Conservation (phyloP, 2,113 vertebrate genomes). For the Clarias batrachus region DNA sequence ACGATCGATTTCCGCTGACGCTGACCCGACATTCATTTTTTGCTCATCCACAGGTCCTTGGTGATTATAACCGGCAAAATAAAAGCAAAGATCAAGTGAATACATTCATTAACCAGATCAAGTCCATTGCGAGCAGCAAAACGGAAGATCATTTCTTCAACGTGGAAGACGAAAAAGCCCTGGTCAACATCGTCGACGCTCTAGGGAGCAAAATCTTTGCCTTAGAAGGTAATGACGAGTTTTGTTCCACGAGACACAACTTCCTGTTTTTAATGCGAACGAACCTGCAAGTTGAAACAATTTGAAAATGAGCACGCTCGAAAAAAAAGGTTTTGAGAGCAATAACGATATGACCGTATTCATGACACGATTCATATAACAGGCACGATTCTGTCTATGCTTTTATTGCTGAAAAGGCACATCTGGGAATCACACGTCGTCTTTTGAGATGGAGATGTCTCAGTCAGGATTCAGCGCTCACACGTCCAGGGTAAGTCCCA, state of each 20-base stretch:
- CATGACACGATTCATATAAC: not conserved
- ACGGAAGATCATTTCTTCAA: slow-evolving; percentile 94
- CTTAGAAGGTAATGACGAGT: slow-evolving; percentile 81
- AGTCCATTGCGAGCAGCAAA: slow-evolving; percentile 84
- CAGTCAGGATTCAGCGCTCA: slow-evolving; percentile 95
- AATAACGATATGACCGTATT: not conserved
- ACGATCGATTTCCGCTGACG: not conserved
- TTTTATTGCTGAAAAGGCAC: slow-evolving; percentile 75
- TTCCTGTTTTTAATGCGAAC: not conserved
- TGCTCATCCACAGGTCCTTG: slow-evolving; percentile 82
- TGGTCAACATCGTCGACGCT: slow-evolving; percentile 86
- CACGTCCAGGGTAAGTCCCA: slow-evolving; percentile 80
- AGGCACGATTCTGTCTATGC: not conserved
- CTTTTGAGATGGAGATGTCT: slow-evolving; percentile 97
- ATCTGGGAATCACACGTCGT: slow-evolving; percentile 81
- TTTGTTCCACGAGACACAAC: too few species aligned
- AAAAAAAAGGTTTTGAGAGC: not conserved
- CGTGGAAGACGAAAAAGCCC: slow-evolving; percentile 88
- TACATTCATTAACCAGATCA: slow-evolving; percentile 89
- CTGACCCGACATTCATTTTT: not conserved
- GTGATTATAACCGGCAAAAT: slow-evolving; percentile 89
- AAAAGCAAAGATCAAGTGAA: slow-evolving; percentile 74
- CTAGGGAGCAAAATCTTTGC: slow-evolving; percentile 93
- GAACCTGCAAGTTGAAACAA: not conserved
- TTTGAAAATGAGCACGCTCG: not conserved